Conservation (phyloP, 2,888 invertebrate species). For the Ptychoptera contaminata region DNA sequence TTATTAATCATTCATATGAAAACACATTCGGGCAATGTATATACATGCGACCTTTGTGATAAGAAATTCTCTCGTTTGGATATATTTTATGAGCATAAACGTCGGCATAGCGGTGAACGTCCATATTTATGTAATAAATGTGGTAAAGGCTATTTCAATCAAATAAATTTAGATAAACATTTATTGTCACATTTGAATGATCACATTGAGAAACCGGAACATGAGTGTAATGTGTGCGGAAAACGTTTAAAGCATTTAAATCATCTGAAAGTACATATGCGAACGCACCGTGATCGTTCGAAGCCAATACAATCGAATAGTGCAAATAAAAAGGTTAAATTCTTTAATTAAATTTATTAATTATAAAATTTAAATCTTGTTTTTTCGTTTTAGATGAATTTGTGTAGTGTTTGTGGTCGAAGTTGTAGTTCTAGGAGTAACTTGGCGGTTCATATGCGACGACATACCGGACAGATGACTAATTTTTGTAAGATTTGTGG, state of each 20-base stretch:
- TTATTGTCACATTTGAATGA: constrained; percentile 12
- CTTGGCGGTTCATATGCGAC: constrained; percentile 23
- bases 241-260: constrained; percentile 14
- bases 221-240: constrained; percentile 14
- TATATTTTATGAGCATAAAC: constrained; percentile 7
- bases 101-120: constrained; percentile 12
- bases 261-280: constrained; percentile 15
- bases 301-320: constrained; percentile 1
- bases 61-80: constrained; percentile 7
- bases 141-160: constrained; percentile 15
- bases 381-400: not conserved
- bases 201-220: constrained; percentile 4
- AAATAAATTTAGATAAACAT: constrained; percentile 14
- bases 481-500: constrained; percentile 24
- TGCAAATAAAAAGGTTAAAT: constrained; percentile 8
- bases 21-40: constrained; percentile 3
- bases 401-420: constrained; percentile 30
- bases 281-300: constrained; percentile 12
- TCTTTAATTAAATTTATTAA: constrained; percentile 2
- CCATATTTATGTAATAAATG: constrained; percentile 15
- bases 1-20: not conserved
- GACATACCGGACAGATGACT: constrained; percentile 26
- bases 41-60: constrained; percentile 6
- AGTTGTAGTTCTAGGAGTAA: constrained; percentile 19
- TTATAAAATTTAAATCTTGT: not conserved